These are phyloP conservation scores for Julus scanicus DNA, from an alignment of 2,888 invertebrate genomes.

Conservation along the genomic window DNA sequence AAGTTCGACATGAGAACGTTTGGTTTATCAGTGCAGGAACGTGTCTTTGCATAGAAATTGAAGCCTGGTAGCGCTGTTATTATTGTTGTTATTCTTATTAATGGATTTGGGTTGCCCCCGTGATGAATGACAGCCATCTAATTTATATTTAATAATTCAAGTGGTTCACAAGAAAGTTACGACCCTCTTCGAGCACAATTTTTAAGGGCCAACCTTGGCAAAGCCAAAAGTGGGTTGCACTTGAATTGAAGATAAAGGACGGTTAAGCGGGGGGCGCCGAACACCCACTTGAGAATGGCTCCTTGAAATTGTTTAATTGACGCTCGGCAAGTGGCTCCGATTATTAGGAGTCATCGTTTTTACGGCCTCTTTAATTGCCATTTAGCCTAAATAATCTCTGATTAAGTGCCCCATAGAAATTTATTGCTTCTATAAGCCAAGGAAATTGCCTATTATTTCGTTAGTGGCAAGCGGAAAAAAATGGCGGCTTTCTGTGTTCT, in stretches of 20 bases:
- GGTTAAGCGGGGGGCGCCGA: neutral
- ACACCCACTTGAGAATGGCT: conserved; percentile 10
- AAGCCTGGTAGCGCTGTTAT: conserved; percentile 7
- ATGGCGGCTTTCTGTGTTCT: conserved; percentile 27
- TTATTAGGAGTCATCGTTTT: conserved; percentile 40
- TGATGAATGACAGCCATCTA: conserved; percentile 16
- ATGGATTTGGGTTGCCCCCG: neutral
- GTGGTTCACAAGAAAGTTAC: conserved; percentile 21
- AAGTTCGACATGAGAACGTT: too few relatives aligned
- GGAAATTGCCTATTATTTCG: conserved; percentile 24
- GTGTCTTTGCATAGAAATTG: conserved; percentile 27
- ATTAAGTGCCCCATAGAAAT: conserved; percentile 31
- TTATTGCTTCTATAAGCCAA: neutral
- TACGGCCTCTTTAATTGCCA: conserved; percentile 24
- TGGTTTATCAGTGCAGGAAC: neutral
- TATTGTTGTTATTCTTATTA: neutral
- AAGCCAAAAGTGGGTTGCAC: conserved; percentile 40
- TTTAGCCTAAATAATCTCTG: conserved; percentile 44
- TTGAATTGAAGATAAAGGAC: neutral
- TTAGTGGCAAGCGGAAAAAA: neutral
- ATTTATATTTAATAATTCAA: neutral
- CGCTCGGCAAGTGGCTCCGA: conserved; percentile 16
- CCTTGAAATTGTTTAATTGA: conserved; percentile 15
- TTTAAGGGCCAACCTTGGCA: conserved; percentile 12
- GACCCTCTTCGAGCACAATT: neutral